Evolutionary conservation across 2,888 invertebrate species (phyloP).

Genomic region (Drosophila cognata): DNA sequence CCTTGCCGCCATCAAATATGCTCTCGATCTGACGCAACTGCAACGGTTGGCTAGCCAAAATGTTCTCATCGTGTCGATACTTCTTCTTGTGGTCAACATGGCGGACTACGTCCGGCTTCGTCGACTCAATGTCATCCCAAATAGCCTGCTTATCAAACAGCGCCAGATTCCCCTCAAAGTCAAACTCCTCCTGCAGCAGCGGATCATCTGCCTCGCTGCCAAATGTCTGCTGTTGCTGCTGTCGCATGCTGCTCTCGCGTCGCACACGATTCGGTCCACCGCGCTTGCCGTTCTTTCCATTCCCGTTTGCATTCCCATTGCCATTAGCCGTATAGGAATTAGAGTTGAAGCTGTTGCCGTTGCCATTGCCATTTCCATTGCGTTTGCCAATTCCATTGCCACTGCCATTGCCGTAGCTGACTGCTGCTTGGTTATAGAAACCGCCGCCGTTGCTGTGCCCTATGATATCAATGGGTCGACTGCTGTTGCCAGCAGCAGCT

Average conservation of each 20-base stretch:
- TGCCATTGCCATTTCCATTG: constrained; percentile 39
- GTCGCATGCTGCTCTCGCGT: constrained; percentile 79
- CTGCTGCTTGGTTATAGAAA: constrained; percentile 67
- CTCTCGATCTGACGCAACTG: constrained; percentile 90
- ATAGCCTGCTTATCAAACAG: constrained; percentile 94
- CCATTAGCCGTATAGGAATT: constrained; percentile 39
- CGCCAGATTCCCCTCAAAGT: constrained; percentile 97
- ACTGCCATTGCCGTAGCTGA: constrained; percentile 68
- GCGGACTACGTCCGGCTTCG: constrained; percentile 84
- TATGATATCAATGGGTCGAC: constrained; percentile 83
- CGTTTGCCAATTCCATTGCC: constrained; percentile 35
- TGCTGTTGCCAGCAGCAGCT: constrained; percentile 38
- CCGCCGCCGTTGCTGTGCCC: constrained; percentile 42
- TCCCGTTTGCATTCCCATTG: constrained; percentile 21
- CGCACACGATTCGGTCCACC: constrained; percentile 74
- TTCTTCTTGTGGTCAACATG: constrained; percentile 83
- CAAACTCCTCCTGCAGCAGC: constrained; percentile 89
- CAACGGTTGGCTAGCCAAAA: constrained; percentile 89
- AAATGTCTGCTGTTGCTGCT: constrained; percentile 82
- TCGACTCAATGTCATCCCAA: constrained; percentile 90
- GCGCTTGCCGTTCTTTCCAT: constrained; percentile 48
- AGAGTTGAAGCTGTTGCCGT: constrained; percentile 14
- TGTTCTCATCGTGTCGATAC: constrained; percentile 94
- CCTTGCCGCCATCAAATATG: constrained; percentile 76
- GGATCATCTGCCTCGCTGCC: constrained; percentile 84